Base-by-base conservation (phyloP, 2,797 vertebrate species). In the Microhierax caerulescens region DNA sequence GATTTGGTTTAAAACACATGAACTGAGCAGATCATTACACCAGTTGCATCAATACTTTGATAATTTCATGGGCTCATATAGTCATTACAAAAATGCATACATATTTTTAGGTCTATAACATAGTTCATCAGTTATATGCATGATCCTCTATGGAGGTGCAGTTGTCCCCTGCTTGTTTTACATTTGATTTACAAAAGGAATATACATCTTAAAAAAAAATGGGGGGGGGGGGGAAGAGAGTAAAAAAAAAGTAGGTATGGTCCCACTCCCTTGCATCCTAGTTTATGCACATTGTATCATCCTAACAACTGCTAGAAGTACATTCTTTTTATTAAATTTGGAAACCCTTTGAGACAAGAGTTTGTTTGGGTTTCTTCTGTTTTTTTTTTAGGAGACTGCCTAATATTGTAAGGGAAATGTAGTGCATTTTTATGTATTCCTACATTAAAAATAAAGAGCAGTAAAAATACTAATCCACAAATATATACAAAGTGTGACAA, bases 21-120 rank as follows among this genome's bases (percentile, higher is more conserved):
- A 89, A 50, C 12, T 15, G 27, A 74, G 10, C 0, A 2, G 1
- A 8, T 69, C 7, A 20, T 73, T 57, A 36, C 9, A 13, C 3
- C 64, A 9, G 4, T 78, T 80, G 8, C 7, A 34, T 36, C 24
- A 47, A 70, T 10, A 8, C 9, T 23, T 61, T 3, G 3, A 34
- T 59, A 64, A 41, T 61, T 83, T 88, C 4, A 15, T 19, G 24
- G 32, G 59, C 19, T 67, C 4, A 22, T 9, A 25, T 1, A 27
- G 16, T 53, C 23, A 37, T 79, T 43, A 73, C 17, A 8, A 68
- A 82, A 70, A 64, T 28, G 7, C 2, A 22, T 36, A 24, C 7
- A 6, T 25, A 15, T 68, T 43, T 78, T 20, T 51, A 32, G 60
- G 23, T 13, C 17, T 34, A 21, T 54, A 56, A 16, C 4, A 34